These are phyloP conservation scores for Myodes glareolus DNA, from an alignment of 2,113 vertebrate genomes.

Conservation along the genomic window DNA sequence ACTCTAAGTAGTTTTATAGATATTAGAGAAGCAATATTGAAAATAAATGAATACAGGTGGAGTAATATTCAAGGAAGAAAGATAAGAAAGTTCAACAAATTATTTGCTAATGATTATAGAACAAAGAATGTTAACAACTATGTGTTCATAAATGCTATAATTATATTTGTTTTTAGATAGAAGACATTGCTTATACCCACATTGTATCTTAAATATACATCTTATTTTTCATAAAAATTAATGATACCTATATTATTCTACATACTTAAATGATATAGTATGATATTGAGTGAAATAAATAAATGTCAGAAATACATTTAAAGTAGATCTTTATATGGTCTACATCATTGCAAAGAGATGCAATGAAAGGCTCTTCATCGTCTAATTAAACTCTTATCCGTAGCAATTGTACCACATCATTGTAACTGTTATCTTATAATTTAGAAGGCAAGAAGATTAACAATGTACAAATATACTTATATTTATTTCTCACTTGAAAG, in stretches of 20 bases:
- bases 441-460: neutral
- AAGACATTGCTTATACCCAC: neutral
- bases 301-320: neutral
- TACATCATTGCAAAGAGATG: neutral
- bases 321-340: neutral
- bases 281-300: neutral
- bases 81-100: neutral
- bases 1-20: neutral
- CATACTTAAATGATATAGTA: neutral
- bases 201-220: neutral
- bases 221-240: neutral
- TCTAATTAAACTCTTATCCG: neutral
- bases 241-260: neutral
- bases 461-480: neutral
- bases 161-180: neutral
- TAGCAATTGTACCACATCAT: neutral
- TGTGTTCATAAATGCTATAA: neutral
- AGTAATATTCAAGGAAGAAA: neutral
- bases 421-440: neutral
- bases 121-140: neutral
- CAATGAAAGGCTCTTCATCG: neutral
- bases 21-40: neutral
- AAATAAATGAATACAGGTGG: neutral
- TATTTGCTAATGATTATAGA: neutral
- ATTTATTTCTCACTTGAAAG: slow-evolving; percentile 9